phyloP scores from a whole-genome alignment of 1,140 invertebrate genomes.

The Cydia fagiglandana region DNA sequence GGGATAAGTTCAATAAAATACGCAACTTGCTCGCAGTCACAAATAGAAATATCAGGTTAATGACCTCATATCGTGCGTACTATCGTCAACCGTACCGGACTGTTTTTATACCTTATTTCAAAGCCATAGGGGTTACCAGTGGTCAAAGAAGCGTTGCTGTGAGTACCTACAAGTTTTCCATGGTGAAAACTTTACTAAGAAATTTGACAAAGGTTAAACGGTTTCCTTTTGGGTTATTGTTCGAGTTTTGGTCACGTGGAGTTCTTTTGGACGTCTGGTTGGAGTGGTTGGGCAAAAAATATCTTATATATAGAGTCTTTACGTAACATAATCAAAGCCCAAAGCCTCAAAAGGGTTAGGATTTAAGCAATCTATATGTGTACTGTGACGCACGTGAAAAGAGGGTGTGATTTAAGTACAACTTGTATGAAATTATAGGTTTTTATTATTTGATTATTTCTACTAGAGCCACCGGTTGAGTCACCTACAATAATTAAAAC shows the following conservation, averaged over 20 bases:
- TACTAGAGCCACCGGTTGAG: no score
- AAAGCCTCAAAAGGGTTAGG: no score
- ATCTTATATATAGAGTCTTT: background rate
- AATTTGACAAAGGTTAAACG: constrained; percentile 7
- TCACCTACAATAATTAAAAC: no score
- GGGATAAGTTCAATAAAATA: constrained; percentile 37
- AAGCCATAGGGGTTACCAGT: background rate
- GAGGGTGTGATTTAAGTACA: no score
- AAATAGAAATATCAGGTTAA: constrained; percentile 44
- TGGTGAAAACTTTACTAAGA: background rate
- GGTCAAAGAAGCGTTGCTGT: background rate
- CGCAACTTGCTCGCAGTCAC: constrained; percentile 40
- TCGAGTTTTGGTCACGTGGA: background rate
- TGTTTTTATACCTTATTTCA: background rate
- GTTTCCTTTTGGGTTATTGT: background rate
- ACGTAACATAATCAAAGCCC: no score
- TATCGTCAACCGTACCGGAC: background rate
- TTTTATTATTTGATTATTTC: no score
- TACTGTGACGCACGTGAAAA: no score
- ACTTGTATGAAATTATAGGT: no score
- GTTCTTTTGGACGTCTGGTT: background rate
- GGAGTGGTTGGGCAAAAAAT: background rate
- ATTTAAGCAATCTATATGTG: no score
- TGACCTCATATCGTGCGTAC: constrained; percentile 38
- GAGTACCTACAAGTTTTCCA: background rate